Conservation (phyloP, 64 coral and sea anemone genomes). For the Dendrophyllia cribrosa region DNA sequence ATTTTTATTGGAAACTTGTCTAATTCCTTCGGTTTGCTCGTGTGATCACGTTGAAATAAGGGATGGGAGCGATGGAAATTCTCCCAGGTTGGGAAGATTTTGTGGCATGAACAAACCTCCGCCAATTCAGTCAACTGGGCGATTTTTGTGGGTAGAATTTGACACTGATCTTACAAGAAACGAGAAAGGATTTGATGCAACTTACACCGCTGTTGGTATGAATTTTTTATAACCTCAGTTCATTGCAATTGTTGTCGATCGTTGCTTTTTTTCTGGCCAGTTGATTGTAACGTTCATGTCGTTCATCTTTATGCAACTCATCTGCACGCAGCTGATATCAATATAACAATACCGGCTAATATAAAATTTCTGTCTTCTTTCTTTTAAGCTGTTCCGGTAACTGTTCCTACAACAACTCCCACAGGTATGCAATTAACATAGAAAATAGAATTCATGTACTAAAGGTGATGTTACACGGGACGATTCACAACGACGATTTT, state of each 20-base stretch:
- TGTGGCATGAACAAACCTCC: constrained; percentile 15
- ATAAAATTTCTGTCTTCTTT: neutral
- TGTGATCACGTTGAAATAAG: constrained; percentile 63
- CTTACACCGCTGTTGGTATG: neutral
- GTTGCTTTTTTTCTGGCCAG: too few species aligned
- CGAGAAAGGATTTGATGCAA: constrained; percentile 40
- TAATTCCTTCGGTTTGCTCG: constrained; percentile 5
- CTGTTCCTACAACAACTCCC: too few species aligned
- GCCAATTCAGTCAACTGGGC: constrained; percentile 9
- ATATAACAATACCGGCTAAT: too few species aligned
- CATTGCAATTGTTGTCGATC: too few species aligned
- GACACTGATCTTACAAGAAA: neutral
- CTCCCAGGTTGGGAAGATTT: neutral
- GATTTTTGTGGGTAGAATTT: constrained; percentile 58
- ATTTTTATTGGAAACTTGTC: constrained; percentile 37
- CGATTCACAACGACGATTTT: too few species aligned
- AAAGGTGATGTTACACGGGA: too few species aligned
- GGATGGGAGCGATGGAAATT: constrained; percentile 27
- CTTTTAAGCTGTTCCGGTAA: neutral
- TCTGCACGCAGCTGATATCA: too few species aligned
- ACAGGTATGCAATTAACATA: too few species aligned
- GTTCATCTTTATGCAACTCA: too few species aligned
- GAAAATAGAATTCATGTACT: too few species aligned
- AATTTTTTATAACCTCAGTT: neutral
- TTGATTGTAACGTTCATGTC: too few species aligned